A percentile compares a stretch with the other conserved stretches of the same genome.
phyloP scores from a whole-genome alignment of 2,113 vertebrate genomes.

The Turnix velox region DNA sequence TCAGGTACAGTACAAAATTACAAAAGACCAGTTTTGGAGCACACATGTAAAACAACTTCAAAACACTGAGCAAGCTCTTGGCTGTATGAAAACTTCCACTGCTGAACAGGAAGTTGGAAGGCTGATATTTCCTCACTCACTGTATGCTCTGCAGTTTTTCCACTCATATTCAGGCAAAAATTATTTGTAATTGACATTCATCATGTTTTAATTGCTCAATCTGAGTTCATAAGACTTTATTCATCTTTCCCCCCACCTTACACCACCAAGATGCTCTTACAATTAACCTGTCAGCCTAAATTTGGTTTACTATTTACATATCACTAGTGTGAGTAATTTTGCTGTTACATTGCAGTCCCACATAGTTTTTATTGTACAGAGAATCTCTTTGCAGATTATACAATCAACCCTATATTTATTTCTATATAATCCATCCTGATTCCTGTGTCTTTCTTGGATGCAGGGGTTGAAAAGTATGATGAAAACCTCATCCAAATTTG shows the following conservation, averaged over 20 bases:
- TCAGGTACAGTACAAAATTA: constrained; percentile 72
- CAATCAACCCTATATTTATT: neutral
- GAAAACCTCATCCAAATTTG: constrained; percentile 72
- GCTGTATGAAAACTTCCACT: neutral
- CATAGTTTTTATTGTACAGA: neutral
- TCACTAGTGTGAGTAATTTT: constrained; percentile 11
- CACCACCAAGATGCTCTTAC: neutral
- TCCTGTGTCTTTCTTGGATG: constrained; percentile 10
- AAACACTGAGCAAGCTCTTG: neutral
- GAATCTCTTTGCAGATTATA: neutral
- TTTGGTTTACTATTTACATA: no score
- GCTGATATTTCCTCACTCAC: neutral
- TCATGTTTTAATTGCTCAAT: neutral
- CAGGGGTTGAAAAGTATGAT: constrained; percentile 92
- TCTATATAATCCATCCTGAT: neutral
- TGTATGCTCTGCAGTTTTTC: neutral
- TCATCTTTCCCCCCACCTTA: neutral
- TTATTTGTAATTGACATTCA: neutral
- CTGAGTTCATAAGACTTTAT: neutral
- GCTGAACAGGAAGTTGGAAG: neutral
- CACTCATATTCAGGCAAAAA: neutral
- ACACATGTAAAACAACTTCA: neutral
- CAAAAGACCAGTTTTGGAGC: neutral
- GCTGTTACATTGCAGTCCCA: neutral
- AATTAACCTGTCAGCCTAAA: neutral